These are phyloP conservation scores for Drosophila pseudoobscura DNA, from an alignment of 1,140 invertebrate genomes.

Conservation along the genomic window DNA sequence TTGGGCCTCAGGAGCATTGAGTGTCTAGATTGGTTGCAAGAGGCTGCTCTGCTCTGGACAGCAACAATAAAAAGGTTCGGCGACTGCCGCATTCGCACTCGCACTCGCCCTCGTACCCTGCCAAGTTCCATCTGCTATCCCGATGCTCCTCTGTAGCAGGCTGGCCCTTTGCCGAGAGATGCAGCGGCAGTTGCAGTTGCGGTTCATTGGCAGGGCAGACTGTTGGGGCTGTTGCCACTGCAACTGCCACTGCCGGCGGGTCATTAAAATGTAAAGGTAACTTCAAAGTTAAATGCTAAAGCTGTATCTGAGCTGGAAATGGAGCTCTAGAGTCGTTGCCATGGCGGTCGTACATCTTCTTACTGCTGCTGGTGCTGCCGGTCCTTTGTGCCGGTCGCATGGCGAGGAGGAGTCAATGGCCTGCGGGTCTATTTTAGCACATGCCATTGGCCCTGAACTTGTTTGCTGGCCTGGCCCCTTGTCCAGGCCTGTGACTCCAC, in stretches of 20 bases:
- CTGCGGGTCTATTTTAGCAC: slow-evolving; percentile 55
- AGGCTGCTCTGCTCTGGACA: no score
- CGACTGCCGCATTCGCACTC: slow-evolving; percentile 6
- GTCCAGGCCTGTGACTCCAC: slow-evolving; percentile 11
- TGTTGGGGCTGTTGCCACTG: slow-evolving; percentile 14
- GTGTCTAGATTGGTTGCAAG: slow-evolving; percentile 14
- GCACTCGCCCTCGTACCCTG: no score
- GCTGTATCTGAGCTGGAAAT: no score
- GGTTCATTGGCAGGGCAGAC: slow-evolving; percentile 39
- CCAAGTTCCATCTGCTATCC: no score
- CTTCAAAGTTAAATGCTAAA: slow-evolving; percentile 40
- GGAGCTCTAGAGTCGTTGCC: slow-evolving; percentile 1
- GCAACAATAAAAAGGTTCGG: slow-evolving; percentile 37
- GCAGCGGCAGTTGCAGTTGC: slow-evolving; percentile 2
- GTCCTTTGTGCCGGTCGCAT: slow-evolving; percentile 39
- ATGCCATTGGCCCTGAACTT: slow-evolving; percentile 66
- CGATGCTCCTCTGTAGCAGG: no score
- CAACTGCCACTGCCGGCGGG: slow-evolving; percentile 31
- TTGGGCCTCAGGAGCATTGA: slow-evolving; percentile 8
- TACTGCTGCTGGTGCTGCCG: slow-evolving; percentile 5
- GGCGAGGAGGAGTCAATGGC: slow-evolving; percentile 43
- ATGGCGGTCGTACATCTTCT: slow-evolving; percentile 41
- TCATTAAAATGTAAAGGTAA: slow-evolving; percentile 60
- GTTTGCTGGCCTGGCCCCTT: slow-evolving; percentile 33
- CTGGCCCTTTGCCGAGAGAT: no score